phyloP scores from a whole-genome alignment of 2,113 vertebrate species.

The Chrysochloris asiatica region DNA sequence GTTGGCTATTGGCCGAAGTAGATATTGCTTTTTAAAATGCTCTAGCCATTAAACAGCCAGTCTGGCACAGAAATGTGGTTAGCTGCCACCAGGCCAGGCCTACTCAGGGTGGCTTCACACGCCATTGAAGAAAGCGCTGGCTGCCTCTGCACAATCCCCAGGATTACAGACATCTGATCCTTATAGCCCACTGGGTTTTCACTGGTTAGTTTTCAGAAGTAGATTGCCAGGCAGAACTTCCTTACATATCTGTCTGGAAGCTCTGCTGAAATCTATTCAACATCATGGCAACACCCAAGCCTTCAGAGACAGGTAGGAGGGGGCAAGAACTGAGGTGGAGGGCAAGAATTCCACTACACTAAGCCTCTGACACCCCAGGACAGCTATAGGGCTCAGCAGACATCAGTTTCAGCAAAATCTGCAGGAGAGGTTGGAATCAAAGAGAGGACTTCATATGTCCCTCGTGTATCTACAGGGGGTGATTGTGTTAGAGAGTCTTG shows the following conservation, averaged over 20 bases:
- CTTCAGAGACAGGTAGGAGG: neutral
- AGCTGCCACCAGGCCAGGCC: neutral
- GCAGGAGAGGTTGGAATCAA: neutral
- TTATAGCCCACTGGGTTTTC: neutral
- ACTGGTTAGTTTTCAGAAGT: neutral
- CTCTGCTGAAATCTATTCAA: neutral
- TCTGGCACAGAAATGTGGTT: neutral
- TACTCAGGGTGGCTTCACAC: neutral
- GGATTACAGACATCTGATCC: neutral
- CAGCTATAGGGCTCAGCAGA: neutral
- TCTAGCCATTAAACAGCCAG: neutral
- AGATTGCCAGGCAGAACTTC: neutral
- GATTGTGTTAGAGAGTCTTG: fast-evolving
- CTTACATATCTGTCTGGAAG: neutral
- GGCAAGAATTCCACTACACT: neutral
- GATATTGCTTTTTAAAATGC: neutral
- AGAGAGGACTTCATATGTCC: neutral
- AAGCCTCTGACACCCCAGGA: neutral
- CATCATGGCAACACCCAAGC: neutral
- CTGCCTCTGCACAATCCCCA: neutral
- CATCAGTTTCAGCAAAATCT: neutral
- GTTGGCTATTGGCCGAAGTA: neutral
- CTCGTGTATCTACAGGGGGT: neutral
- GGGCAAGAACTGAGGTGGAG: neutral
- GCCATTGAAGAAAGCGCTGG: neutral